Percentiles rank a stretch among this genome's conserved stretches.
phyloP scores from a whole-genome alignment of 2,888 invertebrate genomes.

The Synergus gifuensis region DNA sequence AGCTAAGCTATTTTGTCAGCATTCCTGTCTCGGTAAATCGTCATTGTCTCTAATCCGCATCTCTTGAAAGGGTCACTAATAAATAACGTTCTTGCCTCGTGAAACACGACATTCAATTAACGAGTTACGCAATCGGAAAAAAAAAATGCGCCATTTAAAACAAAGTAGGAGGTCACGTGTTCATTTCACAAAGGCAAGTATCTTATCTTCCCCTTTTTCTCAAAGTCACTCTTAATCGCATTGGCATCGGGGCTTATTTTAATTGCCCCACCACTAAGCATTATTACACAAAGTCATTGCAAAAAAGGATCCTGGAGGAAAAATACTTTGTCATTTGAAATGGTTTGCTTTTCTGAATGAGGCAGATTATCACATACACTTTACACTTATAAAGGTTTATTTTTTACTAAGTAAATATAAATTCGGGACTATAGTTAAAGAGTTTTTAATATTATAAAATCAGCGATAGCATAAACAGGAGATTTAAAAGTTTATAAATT shows the following conservation, averaged over 20 bases:
- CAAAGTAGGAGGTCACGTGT: conserved; percentile 24
- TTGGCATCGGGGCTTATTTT: background rate
- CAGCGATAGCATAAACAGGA: background rate
- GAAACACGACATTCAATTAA: conserved; percentile 35
- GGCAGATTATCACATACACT: conserved; percentile 1
- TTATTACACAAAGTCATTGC: conserved; percentile 6
- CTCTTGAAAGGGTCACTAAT: conserved; percentile 19
- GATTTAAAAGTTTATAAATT: background rate
- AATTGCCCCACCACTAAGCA: conserved; percentile 3
- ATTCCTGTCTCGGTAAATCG: conserved; percentile 29
- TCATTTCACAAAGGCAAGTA: background rate
- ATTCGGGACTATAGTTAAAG: background rate
- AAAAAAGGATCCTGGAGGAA: background rate
- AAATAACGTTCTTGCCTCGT: conserved; percentile 18
- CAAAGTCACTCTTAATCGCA: background rate
- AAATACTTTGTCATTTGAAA: conserved; percentile 1
- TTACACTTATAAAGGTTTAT: background rate
- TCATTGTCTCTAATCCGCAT: conserved; percentile 36
- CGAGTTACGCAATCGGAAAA: conserved; percentile 1
- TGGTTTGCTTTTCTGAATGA: background rate
- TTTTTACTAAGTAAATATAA: background rate
- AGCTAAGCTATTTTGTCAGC: conserved; percentile 20
- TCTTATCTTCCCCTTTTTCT: conserved; percentile 8
- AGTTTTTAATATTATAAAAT: background rate
- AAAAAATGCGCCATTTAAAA: conserved; percentile 23